Base-by-base conservation (phyloP, 2,113 vertebrate genomes). In the Centrocercus urophasianus region DNA sequence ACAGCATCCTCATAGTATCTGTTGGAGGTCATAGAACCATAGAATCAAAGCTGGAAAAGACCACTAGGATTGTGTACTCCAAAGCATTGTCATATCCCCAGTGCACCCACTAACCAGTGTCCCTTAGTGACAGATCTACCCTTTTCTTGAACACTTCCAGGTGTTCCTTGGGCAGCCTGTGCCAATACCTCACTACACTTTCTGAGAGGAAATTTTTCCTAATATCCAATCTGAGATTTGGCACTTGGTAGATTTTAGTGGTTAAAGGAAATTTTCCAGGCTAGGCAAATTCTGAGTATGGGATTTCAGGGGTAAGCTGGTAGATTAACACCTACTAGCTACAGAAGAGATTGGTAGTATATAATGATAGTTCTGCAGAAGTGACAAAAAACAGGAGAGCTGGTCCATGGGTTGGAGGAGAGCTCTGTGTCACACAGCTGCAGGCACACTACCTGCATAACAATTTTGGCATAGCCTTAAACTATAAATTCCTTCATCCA, bases 371-470 rank as follows among this genome's bases (percentile, higher is more conserved):
- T 32, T 61, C 69, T 70, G 16, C 22, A 73, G 16, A 20, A 83
- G 34, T 54, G 1, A 1, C 43, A 86, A 69, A 85, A 93, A 42
- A 4, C 76, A 45, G 36, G 17, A 56, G 28, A 65, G 47, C 43
- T 69, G 70, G 4, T 13, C 22, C 8, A 0, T 1, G 7, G n/a
- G 84, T 76, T 90, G 52, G 45, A 88, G 59, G 27, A 14, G 10
- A 91, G 30, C 0, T 0, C 27, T 36, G 88, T 34, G n/a, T 73
- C 30, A 54, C 21, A 4, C 25, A 2, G 2, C 69, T 71, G 50
- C 42, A 90, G 34, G 38, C 38, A 38, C 38, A 38, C 12, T 14
- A 12, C 60, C 90, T 86, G 72, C 56, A 72, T 73, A 50, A 30
- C 28, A 14, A 10, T 45, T 80, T n/a, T 69, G 67, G 63, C 22